A percentile compares a stretch with the other conserved stretches of the same genome.
phyloP scores from a whole-genome alignment of 2,888 invertebrate species.

The Antheraea assamensis region DNA sequence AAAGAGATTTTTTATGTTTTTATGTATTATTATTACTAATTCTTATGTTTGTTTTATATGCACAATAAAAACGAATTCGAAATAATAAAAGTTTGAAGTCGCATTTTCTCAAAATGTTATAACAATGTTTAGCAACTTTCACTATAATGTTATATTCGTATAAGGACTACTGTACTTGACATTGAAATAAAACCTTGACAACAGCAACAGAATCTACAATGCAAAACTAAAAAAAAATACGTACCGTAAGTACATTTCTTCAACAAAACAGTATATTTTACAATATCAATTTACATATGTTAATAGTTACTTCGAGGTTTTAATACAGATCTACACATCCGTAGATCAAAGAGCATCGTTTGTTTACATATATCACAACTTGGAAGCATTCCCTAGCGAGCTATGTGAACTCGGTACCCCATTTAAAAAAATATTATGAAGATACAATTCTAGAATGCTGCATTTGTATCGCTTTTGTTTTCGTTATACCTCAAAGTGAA shows the following conservation, averaged over 20 bases:
- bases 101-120: too few species aligned
- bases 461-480: too few species aligned
- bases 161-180: background rate
- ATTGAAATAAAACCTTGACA: background rate
- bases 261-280: background rate
- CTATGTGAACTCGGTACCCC: background rate
- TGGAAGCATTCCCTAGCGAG: background rate
- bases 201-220: background rate
- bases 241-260: background rate
- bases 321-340: constrained; percentile 20
- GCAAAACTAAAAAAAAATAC: background rate
- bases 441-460: too few species aligned
- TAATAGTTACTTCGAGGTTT: constrained; percentile 1
- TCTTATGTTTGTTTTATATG: too few species aligned
- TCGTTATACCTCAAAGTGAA: too few species aligned
- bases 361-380: constrained; percentile 44
- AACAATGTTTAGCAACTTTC: background rate
- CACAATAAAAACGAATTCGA: too few species aligned
- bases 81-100: too few species aligned
- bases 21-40: too few species aligned
- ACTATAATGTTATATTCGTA: background rate
- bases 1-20: too few species aligned
- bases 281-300: background rate
- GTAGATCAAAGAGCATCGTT: constrained; percentile 45
- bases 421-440: background rate